Percentiles rank a stretch among this genome's conserved stretches.
Conservation (phyloP, 2,888 invertebrate genomes). For the Rhabditoides inermis region DNA sequence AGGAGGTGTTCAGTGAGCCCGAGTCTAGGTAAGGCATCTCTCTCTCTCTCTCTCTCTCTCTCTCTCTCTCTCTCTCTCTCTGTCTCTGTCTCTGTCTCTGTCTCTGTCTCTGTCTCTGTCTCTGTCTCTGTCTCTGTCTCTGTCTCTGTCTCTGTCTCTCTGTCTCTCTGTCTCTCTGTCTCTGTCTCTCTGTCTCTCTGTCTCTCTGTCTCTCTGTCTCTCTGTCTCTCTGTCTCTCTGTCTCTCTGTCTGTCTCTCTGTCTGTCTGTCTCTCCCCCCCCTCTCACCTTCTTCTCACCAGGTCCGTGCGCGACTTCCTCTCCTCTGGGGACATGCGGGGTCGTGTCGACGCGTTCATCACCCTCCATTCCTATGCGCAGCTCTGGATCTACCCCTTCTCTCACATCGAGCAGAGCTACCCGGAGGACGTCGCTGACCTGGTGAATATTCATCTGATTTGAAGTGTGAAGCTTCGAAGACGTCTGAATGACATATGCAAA, state of each 20-base stretch:
- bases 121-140: background rate
- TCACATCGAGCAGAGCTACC: constrained; percentile 39
- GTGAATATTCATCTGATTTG: constrained; percentile 12
- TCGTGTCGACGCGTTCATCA: constrained; percentile 50
- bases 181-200: background rate
- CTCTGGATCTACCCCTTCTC: constrained; percentile 52
- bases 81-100: background rate
- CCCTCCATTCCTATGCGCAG: constrained; percentile 51
- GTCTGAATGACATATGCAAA: background rate
- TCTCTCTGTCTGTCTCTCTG: too few species aligned
- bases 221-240: background rate
- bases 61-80: background rate
- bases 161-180: background rate
- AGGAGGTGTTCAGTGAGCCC: constrained; percentile 49
- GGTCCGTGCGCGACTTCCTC: constrained; percentile 44
- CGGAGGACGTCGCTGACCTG: constrained; percentile 45
- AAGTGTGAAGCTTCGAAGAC: background rate
- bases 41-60: background rate
- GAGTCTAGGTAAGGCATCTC: constrained; percentile 38
- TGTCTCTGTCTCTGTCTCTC: background rate
- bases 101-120: background rate
- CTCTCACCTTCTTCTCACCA: too few species aligned
- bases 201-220: background rate
- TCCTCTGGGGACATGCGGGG: constrained; percentile 31
- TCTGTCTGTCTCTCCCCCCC: too few species aligned